Base-by-base conservation (phyloP, 2,797 vertebrate species). In the Arremon aurantiirostris region DNA sequence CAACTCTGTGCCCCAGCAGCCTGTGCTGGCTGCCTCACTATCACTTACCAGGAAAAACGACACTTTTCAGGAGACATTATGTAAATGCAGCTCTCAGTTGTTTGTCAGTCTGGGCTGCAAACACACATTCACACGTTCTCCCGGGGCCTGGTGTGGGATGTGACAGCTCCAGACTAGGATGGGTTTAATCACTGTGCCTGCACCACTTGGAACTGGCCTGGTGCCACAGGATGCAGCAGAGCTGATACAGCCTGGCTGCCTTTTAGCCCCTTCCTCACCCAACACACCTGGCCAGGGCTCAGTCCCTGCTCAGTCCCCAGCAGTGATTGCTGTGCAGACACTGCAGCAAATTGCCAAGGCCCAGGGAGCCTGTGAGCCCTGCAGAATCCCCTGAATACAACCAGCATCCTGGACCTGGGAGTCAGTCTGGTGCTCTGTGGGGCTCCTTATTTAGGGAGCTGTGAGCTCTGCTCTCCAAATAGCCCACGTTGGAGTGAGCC, bases 51-150 rank as follows among this genome's bases (percentile, higher is more conserved):
- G 71, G 50, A 47, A 41, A 80, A 93, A 50, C 28, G 32, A 55
- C 65, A 34, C 56, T 81, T 55, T 66, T 39, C 59, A 64, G 53
- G 65, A 64, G 42, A 14, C 22, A 71, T 89, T 82, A 88, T 88
- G 93, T 26, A 88, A 86, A 93, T 81, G 80, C 61, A 90, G 8
- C 87, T 90, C 85, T 83, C 61, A 23, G 85, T 44, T 79, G 66
- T 83, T 78, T 86, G 49, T 61, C 82, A 76, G 88, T 11, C 90
- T 35, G 2, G 64, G 76, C 93, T 69, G 90, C 28, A 93, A 94
- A 83, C 85, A 81, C 30, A 68, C 65, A 37, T 83, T 90, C 82
- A 52, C 85, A 39, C 44, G 1, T 86, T 63, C 79, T 92, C 39
- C 71, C 1, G 0, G 76, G 78, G 59, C 68, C 82, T 81, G 82